Base-by-base conservation (phyloP, 1,140 invertebrate genomes). In the Pachypeltis micranthus region DNA sequence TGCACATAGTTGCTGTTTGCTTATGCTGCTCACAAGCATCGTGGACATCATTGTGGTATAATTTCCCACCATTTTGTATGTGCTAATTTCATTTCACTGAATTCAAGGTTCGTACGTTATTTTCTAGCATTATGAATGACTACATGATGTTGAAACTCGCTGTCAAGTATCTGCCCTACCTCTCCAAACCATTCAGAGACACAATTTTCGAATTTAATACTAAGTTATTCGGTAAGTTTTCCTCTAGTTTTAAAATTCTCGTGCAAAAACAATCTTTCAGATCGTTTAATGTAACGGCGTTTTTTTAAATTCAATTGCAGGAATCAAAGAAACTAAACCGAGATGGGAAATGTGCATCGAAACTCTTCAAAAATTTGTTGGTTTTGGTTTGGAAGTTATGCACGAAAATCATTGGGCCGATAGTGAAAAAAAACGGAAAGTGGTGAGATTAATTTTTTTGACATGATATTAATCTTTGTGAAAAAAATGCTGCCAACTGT, bases 71-170 rank as follows among this genome's bases (percentile, higher is more conserved):
- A n/a, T n/a, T n/a, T n/a, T n/a, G n/a, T n/a, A n/a, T n/a, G n/a
- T n/a, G n/a, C n/a, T n/a, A n/a, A n/a, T n/a, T n/a, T n/a, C n/a
- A n/a, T n/a, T n/a, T n/a, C n/a, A n/a, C n/a, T n/a, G n/a, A n/a
- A n/a, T n/a, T n/a, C n/a, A n/a, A n/a, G n/a, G n/a, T n/a, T n/a
- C n/a, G n/a, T n/a, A n/a, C n/a, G n/a, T n/a, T n/a, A n/a, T n/a
- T n/a, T 55, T 68, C 29, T 66, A 81, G 79, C 63, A 74, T 76
- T 4, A 66, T 83, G 51, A 83, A 84, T 70, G 80, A 82, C 67
- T 85, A 84, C 69, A 67, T 83, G 39, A 79, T 82, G 65, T 85
- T 82, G 81, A 76, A 75, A 56, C 70, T 84, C 28, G 77, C 79
- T 2, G 70, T 75, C 4, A 72, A 75, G 34, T 83, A 81, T 70